These are phyloP conservation scores for Zaprionus tsacasi DNA, from an alignment of 1,140 invertebrate species.

Conservation along the genomic window DNA sequence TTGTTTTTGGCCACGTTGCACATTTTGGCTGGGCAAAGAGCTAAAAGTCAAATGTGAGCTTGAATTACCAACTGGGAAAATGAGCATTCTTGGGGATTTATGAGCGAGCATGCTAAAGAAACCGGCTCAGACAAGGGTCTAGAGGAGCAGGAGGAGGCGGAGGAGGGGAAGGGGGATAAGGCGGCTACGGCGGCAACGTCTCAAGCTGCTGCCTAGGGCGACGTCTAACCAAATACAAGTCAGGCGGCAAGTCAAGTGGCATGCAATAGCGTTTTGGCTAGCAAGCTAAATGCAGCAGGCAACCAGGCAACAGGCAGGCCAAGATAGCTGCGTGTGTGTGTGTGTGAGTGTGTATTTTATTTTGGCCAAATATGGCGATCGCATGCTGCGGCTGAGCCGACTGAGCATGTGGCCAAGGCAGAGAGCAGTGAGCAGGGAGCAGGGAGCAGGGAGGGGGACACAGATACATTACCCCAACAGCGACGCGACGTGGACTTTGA, in stretches of 20 bases:
- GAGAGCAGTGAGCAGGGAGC: constrained; percentile 11
- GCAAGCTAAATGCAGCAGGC: constrained; percentile 64
- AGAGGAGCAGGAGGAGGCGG: background rate
- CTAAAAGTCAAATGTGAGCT: constrained; percentile 81
- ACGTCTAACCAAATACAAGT: constrained; percentile 80
- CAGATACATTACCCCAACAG: constrained; percentile 53
- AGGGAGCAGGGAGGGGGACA: constrained; percentile 40
- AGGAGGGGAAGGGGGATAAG: background rate
- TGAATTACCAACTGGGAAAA: constrained; percentile 75
- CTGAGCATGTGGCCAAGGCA: constrained; percentile 44
- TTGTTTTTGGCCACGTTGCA: constrained; percentile 70
- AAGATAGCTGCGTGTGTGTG: background rate
- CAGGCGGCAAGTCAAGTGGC: constrained; percentile 79
- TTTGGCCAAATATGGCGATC: constrained; percentile 79
- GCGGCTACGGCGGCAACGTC: background rate
- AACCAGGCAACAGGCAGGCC: background rate
- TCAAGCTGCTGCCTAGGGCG: constrained; percentile 66
- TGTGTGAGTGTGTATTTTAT: constrained; percentile 36
- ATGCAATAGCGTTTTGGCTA: constrained; percentile 63
- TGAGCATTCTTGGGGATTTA: constrained; percentile 77
- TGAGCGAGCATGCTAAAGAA: constrained; percentile 72
- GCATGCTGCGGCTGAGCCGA: constrained; percentile 74
- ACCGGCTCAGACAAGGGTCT: constrained; percentile 48
- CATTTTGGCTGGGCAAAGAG: constrained; percentile 69
- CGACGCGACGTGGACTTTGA: constrained; percentile 46